Evolutionary conservation across 1,140 invertebrate species (phyloP), one percentile per base, ranked within the genome.

Genomic region (Fopius arisanus): DNA sequence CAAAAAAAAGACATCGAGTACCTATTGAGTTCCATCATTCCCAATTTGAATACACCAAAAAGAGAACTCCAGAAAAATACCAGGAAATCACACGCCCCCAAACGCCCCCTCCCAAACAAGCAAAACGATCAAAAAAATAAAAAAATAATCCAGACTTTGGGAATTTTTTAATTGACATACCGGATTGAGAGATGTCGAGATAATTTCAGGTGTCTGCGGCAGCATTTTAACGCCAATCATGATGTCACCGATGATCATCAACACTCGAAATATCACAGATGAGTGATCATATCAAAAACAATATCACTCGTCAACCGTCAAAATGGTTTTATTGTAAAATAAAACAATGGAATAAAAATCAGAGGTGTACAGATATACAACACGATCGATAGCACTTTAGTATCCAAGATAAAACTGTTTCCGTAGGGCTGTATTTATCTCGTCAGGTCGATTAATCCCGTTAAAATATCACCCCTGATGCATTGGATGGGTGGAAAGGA

Each of bases 151-250:
- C 48, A 2, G 14, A 59, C 10, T 3, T 59, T 10, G 23, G 54
- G 19, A 21, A 59, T 3, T 4, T 59, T 40, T 23, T 19, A 69
- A 63, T 65, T 40, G 33, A 67, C 75, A 31, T 80, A 86, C 84
- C 80, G 84, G 85, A 70, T 77, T 84, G 16, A 86, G 74, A 40
- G 82, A 79, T 0, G 84, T 85, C 14, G 84, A 81, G 40, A 86
- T 86, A 63, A 86, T 86, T 29, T 86, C 85, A 75, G 84, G 80
- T 41, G 84, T 85, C 43, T 85, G 85, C 43, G 84, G 82, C 72
- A 85, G 73, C 85, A 86, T 86, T 76, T 83, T 81, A 62, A 78
- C 70, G 66, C 70, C 76, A 71, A 74, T 76, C 37, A 69, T 51
- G 16, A 41, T 71, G 37, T 31, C 70, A 48, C 54, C 28, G 16